Percentiles rank a stretch among this genome's conserved stretches.
Evolutionary conservation across 2,113 vertebrate genomes (phyloP).

Genomic region (Heterochromis multidens): DNA sequence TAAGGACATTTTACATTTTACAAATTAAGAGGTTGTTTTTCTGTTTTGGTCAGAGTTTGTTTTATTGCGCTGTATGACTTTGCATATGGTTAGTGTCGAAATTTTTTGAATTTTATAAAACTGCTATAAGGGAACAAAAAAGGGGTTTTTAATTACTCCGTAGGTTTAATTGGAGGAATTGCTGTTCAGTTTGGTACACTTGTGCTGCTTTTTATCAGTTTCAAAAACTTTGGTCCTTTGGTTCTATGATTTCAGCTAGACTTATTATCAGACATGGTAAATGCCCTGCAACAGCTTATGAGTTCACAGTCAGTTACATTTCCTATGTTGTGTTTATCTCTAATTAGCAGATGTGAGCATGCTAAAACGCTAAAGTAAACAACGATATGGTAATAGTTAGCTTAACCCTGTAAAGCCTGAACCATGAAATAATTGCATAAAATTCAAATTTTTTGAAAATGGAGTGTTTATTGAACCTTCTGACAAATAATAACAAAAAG

Average conservation of each 20-base stretch:
- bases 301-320: neutral
- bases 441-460: too few species aligned
- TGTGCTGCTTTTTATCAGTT: neutral
- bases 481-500: too few species aligned
- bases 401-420: too few species aligned
- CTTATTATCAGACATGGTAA: neutral
- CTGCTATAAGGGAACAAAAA: neutral
- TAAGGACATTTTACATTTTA: neutral
- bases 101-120: neutral
- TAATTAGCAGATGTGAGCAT: neutral
- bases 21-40: neutral
- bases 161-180: neutral
- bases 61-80: neutral
- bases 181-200: neutral
- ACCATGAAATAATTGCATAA: too few species aligned
- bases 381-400: too few species aligned
- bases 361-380: neutral
- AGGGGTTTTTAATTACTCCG: neutral
- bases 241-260: neutral
- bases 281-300: neutral
- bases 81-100: neutral
- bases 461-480: too few species aligned
- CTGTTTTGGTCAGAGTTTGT: too few species aligned
- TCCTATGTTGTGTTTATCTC: neutral
- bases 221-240: neutral